Evolutionary conservation across 2,113 vertebrate genomes (phyloP).

Genomic region (Nothocercus nigrocapillus): DNA sequence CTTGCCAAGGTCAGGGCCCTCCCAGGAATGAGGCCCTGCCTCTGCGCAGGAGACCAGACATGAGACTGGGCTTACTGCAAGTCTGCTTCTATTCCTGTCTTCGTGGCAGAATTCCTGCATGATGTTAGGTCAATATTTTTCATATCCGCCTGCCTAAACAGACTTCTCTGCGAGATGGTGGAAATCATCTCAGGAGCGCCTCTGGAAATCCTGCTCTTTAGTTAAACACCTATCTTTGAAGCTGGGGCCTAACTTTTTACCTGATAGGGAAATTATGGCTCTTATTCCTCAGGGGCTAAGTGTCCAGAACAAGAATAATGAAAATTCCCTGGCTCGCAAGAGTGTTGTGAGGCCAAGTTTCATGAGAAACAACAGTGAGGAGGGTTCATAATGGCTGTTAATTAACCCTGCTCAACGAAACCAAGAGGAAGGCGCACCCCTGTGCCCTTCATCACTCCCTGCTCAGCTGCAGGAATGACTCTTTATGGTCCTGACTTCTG

Average conservation of each 20-base stretch:
- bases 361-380: background rate
- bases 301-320: background rate
- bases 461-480: background rate
- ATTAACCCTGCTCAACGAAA: background rate
- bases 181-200: background rate
- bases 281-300: background rate
- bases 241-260: background rate
- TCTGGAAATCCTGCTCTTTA: background rate
- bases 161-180: background rate
- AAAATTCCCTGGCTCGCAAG: background rate
- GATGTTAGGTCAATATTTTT: background rate
- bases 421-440: fast-evolving
- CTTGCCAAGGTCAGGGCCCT: background rate
- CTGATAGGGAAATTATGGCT: background rate
- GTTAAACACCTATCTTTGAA: slow-evolving; percentile 22
- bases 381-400: background rate
- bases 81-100: background rate
- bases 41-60: background rate
- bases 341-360: background rate
- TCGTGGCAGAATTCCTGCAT: background rate
- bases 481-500: too few relatives aligned
- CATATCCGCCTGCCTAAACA: background rate
- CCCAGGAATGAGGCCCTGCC: background rate
- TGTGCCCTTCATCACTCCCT: background rate
- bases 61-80: fast-evolving